These are phyloP conservation scores for Unio delphinus DNA, from an alignment of 2,888 invertebrate species.

Conservation along the genomic window DNA sequence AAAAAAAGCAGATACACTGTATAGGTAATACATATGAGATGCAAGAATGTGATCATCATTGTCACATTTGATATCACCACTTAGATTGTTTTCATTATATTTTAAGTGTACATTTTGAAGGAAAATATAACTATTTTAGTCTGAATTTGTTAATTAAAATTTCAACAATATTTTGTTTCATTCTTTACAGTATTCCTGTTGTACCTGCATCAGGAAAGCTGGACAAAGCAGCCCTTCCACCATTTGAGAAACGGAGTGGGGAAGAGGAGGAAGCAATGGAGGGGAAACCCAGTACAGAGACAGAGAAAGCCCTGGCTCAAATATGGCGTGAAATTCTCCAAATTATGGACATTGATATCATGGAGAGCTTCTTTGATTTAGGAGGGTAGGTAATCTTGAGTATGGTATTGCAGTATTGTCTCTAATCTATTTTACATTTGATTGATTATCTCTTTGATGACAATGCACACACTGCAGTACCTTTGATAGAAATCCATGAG, in stretches of 20 bases:
- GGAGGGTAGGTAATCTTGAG: constrained; percentile 67
- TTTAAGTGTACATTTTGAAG: neutral
- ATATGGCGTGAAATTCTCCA: constrained; percentile 69
- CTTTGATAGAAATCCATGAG: too few relatives aligned
- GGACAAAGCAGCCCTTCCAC: constrained; percentile 70
- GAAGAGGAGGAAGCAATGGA: constrained; percentile 60
- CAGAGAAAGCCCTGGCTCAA: constrained; percentile 64
- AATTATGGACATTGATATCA: constrained; percentile 68
- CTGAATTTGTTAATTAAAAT: neutral
- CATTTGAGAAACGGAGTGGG: constrained; percentile 51
- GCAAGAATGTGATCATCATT: too few relatives aligned
- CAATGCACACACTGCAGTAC: too few relatives aligned
- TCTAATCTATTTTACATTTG: neutral
- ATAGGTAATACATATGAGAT: too few relatives aligned
- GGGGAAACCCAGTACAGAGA: constrained; percentile 67
- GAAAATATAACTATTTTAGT: neutral
- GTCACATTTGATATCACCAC: too few relatives aligned
- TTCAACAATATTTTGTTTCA: neutral
- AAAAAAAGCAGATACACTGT: too few relatives aligned
- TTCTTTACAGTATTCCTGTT: constrained; percentile 67
- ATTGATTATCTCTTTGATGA: too few relatives aligned
- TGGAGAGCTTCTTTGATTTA: constrained; percentile 72
- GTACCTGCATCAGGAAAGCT: constrained; percentile 70
- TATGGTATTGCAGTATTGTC: neutral
- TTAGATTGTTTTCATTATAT: neutral